Percentiles rank a stretch among this genome's conserved stretches.
These are phyloP conservation scores for Microcebus ravelobensis DNA, from an alignment of 2,113 vertebrate genomes.

Conservation along the genomic window DNA sequence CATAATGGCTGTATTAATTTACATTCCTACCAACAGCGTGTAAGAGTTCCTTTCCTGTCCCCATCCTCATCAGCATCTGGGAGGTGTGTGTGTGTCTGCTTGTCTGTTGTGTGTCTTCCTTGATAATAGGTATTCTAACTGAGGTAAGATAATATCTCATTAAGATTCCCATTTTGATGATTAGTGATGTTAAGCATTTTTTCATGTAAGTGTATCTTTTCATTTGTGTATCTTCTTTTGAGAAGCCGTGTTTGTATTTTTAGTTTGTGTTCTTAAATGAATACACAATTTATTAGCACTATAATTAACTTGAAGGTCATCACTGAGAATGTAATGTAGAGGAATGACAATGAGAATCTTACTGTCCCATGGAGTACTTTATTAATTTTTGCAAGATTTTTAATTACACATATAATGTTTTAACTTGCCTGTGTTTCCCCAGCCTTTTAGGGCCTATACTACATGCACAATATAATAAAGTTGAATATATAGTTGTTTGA, in stretches of 20 bases:
- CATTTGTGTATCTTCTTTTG: neutral
- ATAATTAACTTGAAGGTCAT: neutral
- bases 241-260: neutral
- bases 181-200: neutral
- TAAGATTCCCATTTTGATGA: neutral
- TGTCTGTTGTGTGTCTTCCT: neutral
- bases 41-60: no score
- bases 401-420: slow-evolving; percentile 42
- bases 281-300: neutral
- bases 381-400: slow-evolving; percentile 34
- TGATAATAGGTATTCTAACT: neutral
- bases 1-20: neutral
- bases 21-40: neutral
- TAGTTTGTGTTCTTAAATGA: neutral
- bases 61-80: no score
- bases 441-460: neutral
- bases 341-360: neutral
- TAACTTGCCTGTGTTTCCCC: neutral
- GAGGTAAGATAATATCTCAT: neutral
- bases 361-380: neutral
- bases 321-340: neutral
- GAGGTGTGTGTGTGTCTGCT: no score
- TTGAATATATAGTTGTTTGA: neutral
- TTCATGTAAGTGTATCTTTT: neutral
- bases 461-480: neutral